Base-by-base conservation (phyloP, 30 jellyfish, hydroid and myxozoan species). In the Cassiopea andromeda region DNA sequence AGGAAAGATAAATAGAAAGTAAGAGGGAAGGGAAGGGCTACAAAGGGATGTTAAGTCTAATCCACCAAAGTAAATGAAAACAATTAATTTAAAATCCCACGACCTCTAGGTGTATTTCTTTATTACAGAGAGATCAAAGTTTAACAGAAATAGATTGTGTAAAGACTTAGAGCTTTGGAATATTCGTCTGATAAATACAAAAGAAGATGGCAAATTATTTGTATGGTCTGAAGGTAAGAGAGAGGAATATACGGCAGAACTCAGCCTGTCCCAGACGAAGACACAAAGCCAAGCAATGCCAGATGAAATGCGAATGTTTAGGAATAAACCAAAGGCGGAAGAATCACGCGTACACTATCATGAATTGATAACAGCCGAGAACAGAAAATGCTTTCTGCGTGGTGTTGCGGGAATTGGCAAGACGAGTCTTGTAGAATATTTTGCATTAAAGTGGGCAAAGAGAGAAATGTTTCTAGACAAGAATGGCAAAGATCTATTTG, bases 341-440 rank as follows among this genome's bases (percentile, higher is more conserved):
- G 81, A 72, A 46, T 50, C 18, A 50, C 27, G 81, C 16, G 17
- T 72, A 46, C 46, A 72, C 17, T 72, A 72, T 46, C 58, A 72
- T 13, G 81, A 72, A 72, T 0, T 72, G 18, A 38, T 72, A 0
- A 72, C 54, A 0, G 81, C 54, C 8, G 54, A 72, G 5, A 57
- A 72, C 6, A 64, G 27, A 14, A 64, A 17, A 64, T 64, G 73
- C 48, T 77, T 77, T 4, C 46, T 77, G 1, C 58, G 85, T 15
- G 85, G 85, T 0, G 71, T 77, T 54, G 93, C 93, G 6, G 93
- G 93, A 9, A 68, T 73, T 75, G 93, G 93, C 19, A 86, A 86
- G 69, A 74, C 89, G 1, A 48, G 70, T 73, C 89, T 86, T 12
- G 47, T 86, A n/a, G 68, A 60, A 8, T 74, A 48, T 44, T 4